These are phyloP conservation scores for Mechanitis mazaeus DNA, from an alignment of 2,888 invertebrate genomes.

Conservation along the genomic window DNA sequence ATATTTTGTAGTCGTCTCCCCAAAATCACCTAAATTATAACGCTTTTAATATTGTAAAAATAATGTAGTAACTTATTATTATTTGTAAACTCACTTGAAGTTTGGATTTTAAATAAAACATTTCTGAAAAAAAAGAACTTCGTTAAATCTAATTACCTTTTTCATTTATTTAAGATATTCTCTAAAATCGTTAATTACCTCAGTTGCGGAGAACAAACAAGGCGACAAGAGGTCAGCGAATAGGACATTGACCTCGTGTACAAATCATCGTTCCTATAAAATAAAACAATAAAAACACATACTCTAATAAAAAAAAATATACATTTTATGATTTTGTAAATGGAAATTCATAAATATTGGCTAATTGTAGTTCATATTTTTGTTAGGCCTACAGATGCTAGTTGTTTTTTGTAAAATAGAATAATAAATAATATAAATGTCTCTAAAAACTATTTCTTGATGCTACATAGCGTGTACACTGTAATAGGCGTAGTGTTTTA, in stretches of 20 bases:
- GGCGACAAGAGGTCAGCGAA: constrained; percentile 53
- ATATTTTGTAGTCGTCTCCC: constrained; percentile 43
- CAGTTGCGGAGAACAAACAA: constrained; percentile 58
- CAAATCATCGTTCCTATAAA: constrained; percentile 51
- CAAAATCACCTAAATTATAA: constrained; percentile 38
- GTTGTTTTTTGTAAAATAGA: too few relatives aligned
- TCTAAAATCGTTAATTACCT: constrained; percentile 40
- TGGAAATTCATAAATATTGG: too few relatives aligned
- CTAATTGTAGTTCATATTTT: too few relatives aligned
- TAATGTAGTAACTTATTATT: background rate
- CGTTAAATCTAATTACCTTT: background rate
- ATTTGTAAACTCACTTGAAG: constrained; percentile 25
- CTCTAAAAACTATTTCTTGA: too few relatives aligned
- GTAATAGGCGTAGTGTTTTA: too few relatives aligned
- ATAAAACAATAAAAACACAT: background rate
- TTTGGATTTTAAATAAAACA: constrained; percentile 54
- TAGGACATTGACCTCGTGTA: constrained; percentile 51
- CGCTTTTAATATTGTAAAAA: background rate
- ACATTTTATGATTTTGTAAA: background rate
- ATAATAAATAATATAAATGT: too few relatives aligned
- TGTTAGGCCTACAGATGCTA: too few relatives aligned
- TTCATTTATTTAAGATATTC: background rate
- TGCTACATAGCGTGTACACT: too few relatives aligned
- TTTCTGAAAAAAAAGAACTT: constrained; percentile 40
- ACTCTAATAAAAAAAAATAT: constrained; percentile 3